Percentiles rank a stretch among this genome's conserved stretches.
These are phyloP conservation scores for Pseudorectes ferrugineus DNA, from an alignment of 2,113 vertebrate genomes.

Conservation along the genomic window DNA sequence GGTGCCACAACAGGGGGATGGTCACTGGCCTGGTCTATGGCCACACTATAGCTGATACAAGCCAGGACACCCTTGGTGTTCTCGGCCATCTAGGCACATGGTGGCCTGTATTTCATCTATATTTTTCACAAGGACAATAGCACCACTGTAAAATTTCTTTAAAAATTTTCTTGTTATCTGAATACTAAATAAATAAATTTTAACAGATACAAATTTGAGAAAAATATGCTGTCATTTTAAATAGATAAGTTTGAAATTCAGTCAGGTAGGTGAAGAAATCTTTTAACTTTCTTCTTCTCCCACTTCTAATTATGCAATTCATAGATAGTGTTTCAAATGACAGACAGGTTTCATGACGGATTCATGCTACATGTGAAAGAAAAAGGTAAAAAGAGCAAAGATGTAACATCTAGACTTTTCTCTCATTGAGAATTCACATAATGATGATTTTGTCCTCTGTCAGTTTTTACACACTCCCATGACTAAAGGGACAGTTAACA, in stretches of 20 bases:
- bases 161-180: background rate
- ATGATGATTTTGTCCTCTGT: background rate
- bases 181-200: background rate
- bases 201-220: background rate
- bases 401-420: background rate
- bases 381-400: background rate
- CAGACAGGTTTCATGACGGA: background rate
- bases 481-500: background rate
- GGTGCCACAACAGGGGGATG: rapidly evolving
- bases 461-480: background rate
- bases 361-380: background rate
- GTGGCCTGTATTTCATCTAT: background rate
- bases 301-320: background rate
- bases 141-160: background rate
- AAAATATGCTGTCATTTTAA: background rate
- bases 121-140: rapidly evolving
- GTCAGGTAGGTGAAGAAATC: background rate
- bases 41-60: background rate
- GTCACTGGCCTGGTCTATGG: background rate
- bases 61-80: background rate
- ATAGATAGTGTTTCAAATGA: background rate
- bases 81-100: no score
- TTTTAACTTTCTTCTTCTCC: background rate
- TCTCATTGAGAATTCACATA: background rate
- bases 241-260: background rate